phyloP scores from a whole-genome alignment of 2,888 invertebrate genomes.

The Ormia ochracea region DNA sequence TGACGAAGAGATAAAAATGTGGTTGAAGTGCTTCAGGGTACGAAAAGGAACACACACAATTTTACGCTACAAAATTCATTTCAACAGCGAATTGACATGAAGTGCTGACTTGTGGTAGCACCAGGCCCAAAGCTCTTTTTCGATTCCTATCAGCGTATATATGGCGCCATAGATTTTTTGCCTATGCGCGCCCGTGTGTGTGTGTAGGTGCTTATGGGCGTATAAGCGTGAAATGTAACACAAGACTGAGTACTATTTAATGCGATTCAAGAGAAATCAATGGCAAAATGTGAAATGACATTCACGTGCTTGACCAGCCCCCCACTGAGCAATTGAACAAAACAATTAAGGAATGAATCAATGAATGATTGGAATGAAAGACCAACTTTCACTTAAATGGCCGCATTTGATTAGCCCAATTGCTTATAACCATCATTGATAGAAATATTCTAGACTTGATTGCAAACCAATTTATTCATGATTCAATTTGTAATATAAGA shows the following conservation, averaged over 20 bases:
- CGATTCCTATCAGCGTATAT: too few species aligned
- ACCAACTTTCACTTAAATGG: slow-evolving; percentile 22
- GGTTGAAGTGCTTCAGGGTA: background rate
- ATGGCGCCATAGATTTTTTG: too few species aligned
- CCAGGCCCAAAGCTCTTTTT: too few species aligned
- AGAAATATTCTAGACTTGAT: too few species aligned
- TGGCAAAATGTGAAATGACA: background rate
- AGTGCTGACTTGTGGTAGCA: too few species aligned
- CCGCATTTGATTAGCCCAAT: slow-evolving; percentile 9
- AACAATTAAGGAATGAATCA: background rate
- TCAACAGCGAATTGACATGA: too few species aligned
- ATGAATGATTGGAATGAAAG: background rate
- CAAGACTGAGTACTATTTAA: background rate
- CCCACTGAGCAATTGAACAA: background rate
- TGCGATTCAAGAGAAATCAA: background rate
- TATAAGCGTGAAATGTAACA: background rate
- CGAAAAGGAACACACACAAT: too few species aligned
- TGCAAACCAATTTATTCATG: background rate
- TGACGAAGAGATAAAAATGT: background rate
- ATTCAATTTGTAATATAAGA: background rate
- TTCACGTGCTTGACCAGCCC: background rate
- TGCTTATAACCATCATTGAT: background rate
- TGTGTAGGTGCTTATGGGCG: too few species aligned
- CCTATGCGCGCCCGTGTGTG: background rate
- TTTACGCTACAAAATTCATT: too few species aligned